Conservation (phyloP, 1,140 invertebrate genomes). For the Monomorium pharaonis region DNA sequence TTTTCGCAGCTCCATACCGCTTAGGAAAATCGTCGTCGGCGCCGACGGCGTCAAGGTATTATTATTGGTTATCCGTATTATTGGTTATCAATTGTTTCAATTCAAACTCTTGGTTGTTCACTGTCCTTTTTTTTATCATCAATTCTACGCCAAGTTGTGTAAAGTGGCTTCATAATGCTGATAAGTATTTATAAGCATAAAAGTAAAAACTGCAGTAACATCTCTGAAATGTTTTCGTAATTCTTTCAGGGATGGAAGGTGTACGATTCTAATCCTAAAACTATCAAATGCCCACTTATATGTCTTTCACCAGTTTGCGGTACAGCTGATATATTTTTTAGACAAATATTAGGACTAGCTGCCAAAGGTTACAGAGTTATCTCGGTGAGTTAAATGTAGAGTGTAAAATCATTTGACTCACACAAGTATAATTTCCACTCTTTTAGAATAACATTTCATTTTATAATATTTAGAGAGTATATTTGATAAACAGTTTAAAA, state of each 20-base stretch:
- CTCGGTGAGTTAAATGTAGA: constrained; percentile 85
- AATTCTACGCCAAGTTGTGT: neutral
- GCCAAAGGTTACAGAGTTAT: constrained; percentile 94
- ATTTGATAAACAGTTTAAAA: neutral
- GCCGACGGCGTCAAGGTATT: constrained; percentile 90
- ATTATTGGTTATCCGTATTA: neutral
- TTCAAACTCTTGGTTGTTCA: neutral
- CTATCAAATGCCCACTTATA: constrained; percentile 91
- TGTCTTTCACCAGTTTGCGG: constrained; percentile 96
- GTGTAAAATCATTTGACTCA: no score
- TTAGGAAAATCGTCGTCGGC: constrained; percentile 93
- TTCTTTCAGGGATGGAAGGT: constrained; percentile 91
- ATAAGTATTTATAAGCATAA: neutral
- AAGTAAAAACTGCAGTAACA: neutral
- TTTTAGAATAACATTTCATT: no score
- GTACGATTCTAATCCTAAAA: constrained; percentile 94
- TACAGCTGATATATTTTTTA: constrained; percentile 95
- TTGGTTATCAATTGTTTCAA: neutral
- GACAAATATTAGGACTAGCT: constrained; percentile 92
- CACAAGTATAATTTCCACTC: no score
- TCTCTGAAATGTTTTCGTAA: neutral
- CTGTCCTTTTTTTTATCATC: neutral
- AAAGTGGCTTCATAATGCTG: neutral
- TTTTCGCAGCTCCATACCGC: constrained; percentile 93
- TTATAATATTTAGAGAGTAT: neutral